These are phyloP conservation scores for Tachuris rubrigastra DNA, from an alignment of 2,113 vertebrate genomes.

Conservation along the genomic window DNA sequence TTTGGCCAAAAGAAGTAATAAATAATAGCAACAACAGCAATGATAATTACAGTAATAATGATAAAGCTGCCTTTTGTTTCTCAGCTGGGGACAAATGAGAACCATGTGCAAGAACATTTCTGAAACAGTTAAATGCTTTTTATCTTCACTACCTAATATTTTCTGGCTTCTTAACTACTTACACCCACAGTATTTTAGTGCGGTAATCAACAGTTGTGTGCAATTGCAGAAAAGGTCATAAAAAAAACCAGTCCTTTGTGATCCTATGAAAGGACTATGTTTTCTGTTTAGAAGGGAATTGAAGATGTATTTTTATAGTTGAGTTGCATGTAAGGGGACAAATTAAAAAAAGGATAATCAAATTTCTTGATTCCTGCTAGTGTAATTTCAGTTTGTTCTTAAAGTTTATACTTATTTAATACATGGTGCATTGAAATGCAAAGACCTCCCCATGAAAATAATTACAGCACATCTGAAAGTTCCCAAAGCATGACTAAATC, in stretches of 20 bases:
- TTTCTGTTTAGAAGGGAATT: not conserved
- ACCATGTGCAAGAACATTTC: constrained; percentile 10
- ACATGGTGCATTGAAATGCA: not conserved
- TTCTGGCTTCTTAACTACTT: not conserved
- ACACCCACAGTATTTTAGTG: constrained; percentile 11
- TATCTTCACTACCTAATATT: not conserved
- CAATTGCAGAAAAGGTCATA: constrained; percentile 5
- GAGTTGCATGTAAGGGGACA: not conserved
- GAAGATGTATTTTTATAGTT: not conserved
- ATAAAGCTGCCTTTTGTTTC: constrained; percentile 37
- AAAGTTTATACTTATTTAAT: not conserved
- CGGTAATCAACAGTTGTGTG: not conserved
- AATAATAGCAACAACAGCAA: not conserved
- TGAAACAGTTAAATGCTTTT: constrained; percentile 11
- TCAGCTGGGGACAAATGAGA: constrained; percentile 33
- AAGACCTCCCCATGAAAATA: not conserved
- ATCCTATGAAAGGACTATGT: not conserved
- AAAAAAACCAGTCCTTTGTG: not conserved
- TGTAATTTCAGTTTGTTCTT: not conserved
- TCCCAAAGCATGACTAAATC: not conserved
- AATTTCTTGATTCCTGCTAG: not conserved
- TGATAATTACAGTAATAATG: not conserved
- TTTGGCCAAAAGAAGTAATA: not conserved
- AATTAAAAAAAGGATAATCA: not conserved
- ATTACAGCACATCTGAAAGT: not conserved